Evolutionary conservation across 2,888 invertebrate species (phyloP).

Genomic region (Drosophila siamana): DNA sequence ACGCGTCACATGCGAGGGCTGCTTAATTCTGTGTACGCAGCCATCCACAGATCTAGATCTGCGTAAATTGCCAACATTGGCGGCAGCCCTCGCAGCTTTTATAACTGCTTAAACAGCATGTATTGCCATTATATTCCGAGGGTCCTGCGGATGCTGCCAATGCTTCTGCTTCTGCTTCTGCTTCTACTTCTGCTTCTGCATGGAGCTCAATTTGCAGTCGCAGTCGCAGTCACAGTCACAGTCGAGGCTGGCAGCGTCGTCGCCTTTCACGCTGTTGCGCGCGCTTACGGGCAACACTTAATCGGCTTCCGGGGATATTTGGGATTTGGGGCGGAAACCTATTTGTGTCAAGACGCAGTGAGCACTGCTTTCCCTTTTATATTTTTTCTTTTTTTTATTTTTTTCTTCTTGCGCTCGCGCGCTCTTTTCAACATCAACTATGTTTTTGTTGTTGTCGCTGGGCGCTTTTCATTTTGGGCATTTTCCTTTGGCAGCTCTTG

Average conservation of each 20-base stretch:
- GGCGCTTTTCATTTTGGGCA: slow-evolving; percentile 71
- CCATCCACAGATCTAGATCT: background rate
- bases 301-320: slow-evolving; percentile 81
- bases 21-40: background rate
- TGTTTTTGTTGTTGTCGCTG: slow-evolving; percentile 37
- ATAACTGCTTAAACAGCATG: slow-evolving; percentile 61
- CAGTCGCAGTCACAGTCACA: slow-evolving; percentile 20
- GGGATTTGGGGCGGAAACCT: slow-evolving; percentile 82
- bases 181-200: slow-evolving; percentile 14
- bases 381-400: background rate
- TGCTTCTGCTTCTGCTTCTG: slow-evolving; percentile 5
- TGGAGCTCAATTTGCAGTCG: slow-evolving; percentile 67
- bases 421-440: slow-evolving; percentile 9
- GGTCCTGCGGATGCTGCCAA: slow-evolving; percentile 36
- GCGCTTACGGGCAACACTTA: slow-evolving; percentile 79
- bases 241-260: slow-evolving; percentile 37
- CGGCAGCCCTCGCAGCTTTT: slow-evolving; percentile 25
- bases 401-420: background rate
- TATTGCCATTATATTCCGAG: slow-evolving; percentile 66
- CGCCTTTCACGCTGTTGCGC: slow-evolving; percentile 73
- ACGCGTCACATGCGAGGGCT: slow-evolving; percentile 44
- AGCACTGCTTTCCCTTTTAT: slow-evolving; percentile 40
- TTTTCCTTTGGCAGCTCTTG: slow-evolving; percentile 65
- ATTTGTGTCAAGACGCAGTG: slow-evolving; percentile 78
- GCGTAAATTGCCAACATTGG: background rate